Evolutionary conservation across 23 tunicate species (phyloP), one percentile per base, ranked within the genome.

Genomic region (Styela plicata): DNA sequence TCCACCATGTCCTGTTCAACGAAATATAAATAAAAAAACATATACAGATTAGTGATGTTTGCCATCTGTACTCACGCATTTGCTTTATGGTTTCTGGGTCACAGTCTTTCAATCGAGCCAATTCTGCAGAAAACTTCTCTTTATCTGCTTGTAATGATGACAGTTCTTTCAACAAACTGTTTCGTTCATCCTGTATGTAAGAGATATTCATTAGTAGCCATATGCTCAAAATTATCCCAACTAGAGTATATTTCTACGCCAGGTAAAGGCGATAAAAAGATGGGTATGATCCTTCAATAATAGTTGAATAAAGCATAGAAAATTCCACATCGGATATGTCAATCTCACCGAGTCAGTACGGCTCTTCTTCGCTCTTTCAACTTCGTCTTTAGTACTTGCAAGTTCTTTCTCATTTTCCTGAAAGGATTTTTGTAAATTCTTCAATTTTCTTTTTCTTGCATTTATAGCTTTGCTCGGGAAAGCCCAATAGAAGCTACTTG

Each of bases 401-500:
- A 34, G 33, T 62, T 94, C 92, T 34, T 86, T 73, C 77, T 83
- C 79, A 2, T 63, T 33, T 77, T 86, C 84, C 2, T 33, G 32
- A 17, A 86, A 37, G 32, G 82, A 62, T 28, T 73, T 65, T 24
- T 89, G 69, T 1, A 89, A 79, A 1, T 44, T 30, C 32, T 81
- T 69, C 57, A 76, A 18, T 62, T 88, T 85, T 36, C 83, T 88
- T 21, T 63, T 88, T 74, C 87, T 81, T 0, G 62, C 79, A 79
- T 94, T 94, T 30, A 85, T 44, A 53, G 86, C 88, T 52, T 91
- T 88, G 52, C 94, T 91, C 7, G 90, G 86, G 74, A 96, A 96
- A 3, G 90, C 81, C 99, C 99, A 96, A 75, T 91, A 96, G 69
- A 74, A 96, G 36, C 87, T 83, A 69, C 97, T 90, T 31, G 94